Evolutionary conservation across 2,888 invertebrate genomes (phyloP).

Genomic region (Limnephilus auricula): DNA sequence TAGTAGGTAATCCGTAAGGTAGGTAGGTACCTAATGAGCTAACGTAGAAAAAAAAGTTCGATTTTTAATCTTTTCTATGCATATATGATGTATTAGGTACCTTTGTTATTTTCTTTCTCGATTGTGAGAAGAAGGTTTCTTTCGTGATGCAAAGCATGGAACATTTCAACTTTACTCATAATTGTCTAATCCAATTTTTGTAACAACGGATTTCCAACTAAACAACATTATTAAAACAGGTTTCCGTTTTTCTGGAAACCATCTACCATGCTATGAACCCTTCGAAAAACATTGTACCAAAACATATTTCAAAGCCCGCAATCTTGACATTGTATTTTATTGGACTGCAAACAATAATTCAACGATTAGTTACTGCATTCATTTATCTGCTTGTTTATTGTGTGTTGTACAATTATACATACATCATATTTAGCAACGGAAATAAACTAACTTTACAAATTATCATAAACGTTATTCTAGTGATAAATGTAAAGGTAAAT

Average conservation of each 20-base stretch:
- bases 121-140: no score
- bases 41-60: no score
- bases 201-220: background rate
- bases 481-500: background rate
- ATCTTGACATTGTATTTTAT: background rate
- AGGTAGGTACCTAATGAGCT: no score
- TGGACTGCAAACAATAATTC: background rate
- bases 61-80: no score
- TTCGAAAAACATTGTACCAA: no score
- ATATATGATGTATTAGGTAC: no score
- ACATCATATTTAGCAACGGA: background rate
- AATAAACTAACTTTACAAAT: background rate
- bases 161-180: background rate
- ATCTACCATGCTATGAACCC: no score
- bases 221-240: no score
- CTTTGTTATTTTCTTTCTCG: no score
- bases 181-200: background rate
- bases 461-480: background rate
- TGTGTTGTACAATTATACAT: background rate
- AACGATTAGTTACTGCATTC: background rate
- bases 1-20: no score
- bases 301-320: background rate
- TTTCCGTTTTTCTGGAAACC: no score
- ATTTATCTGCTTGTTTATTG: background rate
- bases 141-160: background rate